Evolutionary conservation across 92 coral and sea anemone species (phyloP), one percentile per base, ranked within the genome.

Genomic region (Bergia sp.): DNA sequence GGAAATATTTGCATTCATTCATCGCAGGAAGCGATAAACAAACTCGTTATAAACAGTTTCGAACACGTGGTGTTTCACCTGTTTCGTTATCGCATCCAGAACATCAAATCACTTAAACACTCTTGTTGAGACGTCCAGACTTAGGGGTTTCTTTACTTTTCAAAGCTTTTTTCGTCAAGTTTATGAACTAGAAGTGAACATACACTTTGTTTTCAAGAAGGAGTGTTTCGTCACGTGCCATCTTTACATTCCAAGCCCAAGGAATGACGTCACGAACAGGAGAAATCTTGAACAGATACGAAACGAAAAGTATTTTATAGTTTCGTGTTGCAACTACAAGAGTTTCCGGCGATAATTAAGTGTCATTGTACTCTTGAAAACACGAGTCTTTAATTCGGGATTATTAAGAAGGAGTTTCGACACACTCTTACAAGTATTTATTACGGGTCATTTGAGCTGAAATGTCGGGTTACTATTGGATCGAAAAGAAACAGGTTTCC

Each of bases 61-160:
- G 58, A 47, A 82, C 86, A 82, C 77, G 77, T 82, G 86, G 86
- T 65, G 13, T 41, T n/a, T 69, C 86, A 82, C 77, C 86, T 69
- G 86, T 82, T 47, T 82, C 5, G 37, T 11, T 55, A 15, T 39
- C 21, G 38, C 12, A 80, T 38, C 47, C 11, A 15, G 49, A 57
- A 58, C 11, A 38, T 37, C 29, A 16, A 5, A 61, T 39, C 16
- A 58, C 72, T 16, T 3, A 58, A 57, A 5, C 73, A 61, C 71
- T 18, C 37, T 39, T 47, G 57, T 43, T 76, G 44, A 21, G 12
- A 18, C 10, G 43, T 44, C 23, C 13, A n/a, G 16, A 41, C 57
- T 36, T 76, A 23, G n/a, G 57, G 11, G 9, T 76, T 47, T 18
- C 36, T 0, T 3, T 41, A 11, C 9, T 44, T 76, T 47, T 37